Conservation (phyloP, 2,113 vertebrate species). For the Neofelis nebulosa region DNA sequence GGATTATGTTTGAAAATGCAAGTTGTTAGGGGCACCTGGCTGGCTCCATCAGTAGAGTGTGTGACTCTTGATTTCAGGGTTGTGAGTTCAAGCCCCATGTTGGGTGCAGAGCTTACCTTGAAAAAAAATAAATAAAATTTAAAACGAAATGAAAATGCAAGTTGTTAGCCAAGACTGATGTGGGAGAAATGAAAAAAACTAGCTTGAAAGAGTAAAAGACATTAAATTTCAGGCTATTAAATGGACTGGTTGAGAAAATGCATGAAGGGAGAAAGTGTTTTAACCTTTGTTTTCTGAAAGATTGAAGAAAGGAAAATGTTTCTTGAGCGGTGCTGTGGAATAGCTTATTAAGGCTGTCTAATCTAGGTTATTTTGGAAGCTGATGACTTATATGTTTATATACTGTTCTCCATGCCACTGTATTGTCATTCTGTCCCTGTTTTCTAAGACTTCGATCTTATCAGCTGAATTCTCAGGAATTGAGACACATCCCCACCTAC, state of each 20-base stretch:
- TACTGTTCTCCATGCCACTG: not conserved
- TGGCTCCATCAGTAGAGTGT: not conserved
- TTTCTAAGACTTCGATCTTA: not conserved
- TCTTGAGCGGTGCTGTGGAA: not conserved
- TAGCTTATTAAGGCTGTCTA: not conserved
- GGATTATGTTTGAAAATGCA: slow-evolving; percentile 18
- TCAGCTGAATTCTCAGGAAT: not conserved
- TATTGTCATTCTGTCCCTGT: not conserved
- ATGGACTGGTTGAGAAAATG: not conserved
- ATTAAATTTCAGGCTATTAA: not conserved
- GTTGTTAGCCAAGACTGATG: not conserved
- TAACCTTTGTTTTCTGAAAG: not conserved
- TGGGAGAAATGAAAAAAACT: not conserved
- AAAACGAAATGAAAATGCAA: not conserved
- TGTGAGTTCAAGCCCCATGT: not conserved
- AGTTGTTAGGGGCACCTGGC: not conserved
- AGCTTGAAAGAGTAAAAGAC: not conserved
- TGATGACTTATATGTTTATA: not conserved
- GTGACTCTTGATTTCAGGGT: not conserved
- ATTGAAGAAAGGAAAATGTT: not conserved
- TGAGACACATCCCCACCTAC: not conserved
- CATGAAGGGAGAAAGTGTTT: not conserved
- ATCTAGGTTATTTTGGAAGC: not conserved
- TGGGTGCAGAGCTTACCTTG: not conserved
- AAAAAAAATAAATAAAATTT: not conserved